These are phyloP conservation scores for Trachythela sp. DNA, from an alignment of 64 coral and sea anemone species.

Conservation along the genomic window DNA sequence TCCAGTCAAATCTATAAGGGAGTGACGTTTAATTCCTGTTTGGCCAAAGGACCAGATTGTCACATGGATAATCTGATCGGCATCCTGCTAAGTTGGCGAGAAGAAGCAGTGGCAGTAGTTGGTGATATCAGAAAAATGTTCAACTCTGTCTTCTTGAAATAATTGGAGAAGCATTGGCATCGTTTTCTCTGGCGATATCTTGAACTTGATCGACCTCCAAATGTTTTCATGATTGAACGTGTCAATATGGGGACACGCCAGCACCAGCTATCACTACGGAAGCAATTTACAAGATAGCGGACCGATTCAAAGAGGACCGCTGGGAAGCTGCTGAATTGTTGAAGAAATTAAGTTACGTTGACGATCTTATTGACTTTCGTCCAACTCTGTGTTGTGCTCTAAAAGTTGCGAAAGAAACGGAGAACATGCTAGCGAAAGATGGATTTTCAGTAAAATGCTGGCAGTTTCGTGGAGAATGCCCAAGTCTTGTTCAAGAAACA, in stretches of 20 bases:
- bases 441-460: background rate
- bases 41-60: background rate
- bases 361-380: background rate
- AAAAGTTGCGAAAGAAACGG: background rate
- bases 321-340: background rate
- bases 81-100: background rate
- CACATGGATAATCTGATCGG: no score
- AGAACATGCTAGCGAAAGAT: background rate
- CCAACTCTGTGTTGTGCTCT: background rate
- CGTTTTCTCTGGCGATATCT: background rate
- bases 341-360: background rate
- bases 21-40: background rate
- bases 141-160: background rate
- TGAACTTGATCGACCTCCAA: background rate
- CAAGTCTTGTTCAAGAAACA: background rate
- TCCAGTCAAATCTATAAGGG: no score
- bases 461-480: background rate
- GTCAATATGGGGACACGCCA: slow-evolving; percentile 13
- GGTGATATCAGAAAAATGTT: slow-evolving; percentile 17
- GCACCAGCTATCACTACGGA: background rate
- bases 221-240: background rate
- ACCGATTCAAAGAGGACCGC: background rate
- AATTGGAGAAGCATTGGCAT: background rate
- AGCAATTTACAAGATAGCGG: slow-evolving; percentile 3
- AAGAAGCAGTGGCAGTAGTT: background rate